Evolutionary conservation across 1,140 invertebrate genomes (phyloP), one percentile per base, ranked within the genome.

Genomic region (Asobara japonica): DNA sequence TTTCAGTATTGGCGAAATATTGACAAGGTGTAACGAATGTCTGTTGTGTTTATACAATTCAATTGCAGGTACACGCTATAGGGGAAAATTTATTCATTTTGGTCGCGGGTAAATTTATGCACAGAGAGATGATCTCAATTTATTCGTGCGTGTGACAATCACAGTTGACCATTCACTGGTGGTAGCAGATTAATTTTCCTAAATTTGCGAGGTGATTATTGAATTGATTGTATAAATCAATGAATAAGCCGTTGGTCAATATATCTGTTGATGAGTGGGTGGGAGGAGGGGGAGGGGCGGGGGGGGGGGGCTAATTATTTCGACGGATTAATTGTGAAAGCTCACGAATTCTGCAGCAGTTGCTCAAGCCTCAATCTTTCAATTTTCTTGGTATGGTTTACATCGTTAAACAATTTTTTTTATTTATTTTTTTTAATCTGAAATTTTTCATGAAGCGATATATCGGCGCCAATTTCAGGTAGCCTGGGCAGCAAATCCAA

Each of bases 351-450:
- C 76, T 38, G 70, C 74, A 82, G 79, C 81, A 83, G 72, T 81
- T 77, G 79, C 79, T 78, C 77, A 84, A 84, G 84, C 83, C 76
- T 78, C 76, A 83, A 83, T 81, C 80, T 74, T 69, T 76, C 71
- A 76, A 74, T 77, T 76, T 73, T 72, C 77, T 30, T 38, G 33
- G 20, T 16, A 27, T 41, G 25, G n/a, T 38, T 1, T 3, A 56
- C 11, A 25, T 18, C 22, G 30, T 0, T n/a, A n/a, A n/a, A n/a
- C n/a, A n/a, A n/a, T n/a, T n/a, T n/a, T n/a, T n/a, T n/a, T n/a
- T n/a, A n/a, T n/a, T n/a, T n/a, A n/a, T n/a, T n/a, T n/a, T n/a
- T n/a, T n/a, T n/a, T n/a, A n/a, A n/a, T n/a, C n/a, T n/a, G n/a
- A n/a, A n/a, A n/a, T n/a, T n/a, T n/a, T n/a, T n/a, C n/a, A n/a